A percentile compares a stretch with the other conserved stretches of the same genome.
Evolutionary conservation across 2,888 invertebrate genomes (phyloP).

Genomic region (Plebejus anna): DNA sequence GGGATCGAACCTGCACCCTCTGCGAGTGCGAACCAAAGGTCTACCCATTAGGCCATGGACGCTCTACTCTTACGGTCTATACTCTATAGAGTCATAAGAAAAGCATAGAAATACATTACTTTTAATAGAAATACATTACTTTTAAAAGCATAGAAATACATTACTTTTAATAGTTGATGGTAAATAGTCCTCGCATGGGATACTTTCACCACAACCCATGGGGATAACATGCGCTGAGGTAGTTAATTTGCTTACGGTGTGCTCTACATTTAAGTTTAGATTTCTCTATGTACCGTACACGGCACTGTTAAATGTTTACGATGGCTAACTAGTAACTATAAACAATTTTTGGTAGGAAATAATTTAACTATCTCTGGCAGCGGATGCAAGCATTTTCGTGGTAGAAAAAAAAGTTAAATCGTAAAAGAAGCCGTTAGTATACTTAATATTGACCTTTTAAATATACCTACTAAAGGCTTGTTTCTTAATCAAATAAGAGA

Average conservation of each 20-base stretch:
- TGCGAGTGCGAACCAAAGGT: too few species aligned
- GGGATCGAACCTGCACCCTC: too few species aligned
- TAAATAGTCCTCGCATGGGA: not conserved
- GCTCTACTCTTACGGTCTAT: too few species aligned
- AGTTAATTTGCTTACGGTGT: slow-evolving; percentile 12
- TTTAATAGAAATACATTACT: not conserved
- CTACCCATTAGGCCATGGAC: too few species aligned
- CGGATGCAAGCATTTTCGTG: not conserved
- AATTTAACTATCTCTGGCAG: not conserved
- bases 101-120: too few species aligned
- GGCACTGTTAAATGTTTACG: slow-evolving; percentile 20
- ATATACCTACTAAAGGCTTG: too few species aligned
- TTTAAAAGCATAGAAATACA: too few species aligned
- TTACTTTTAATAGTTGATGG: not conserved
- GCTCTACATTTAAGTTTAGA: slow-evolving; percentile 3
- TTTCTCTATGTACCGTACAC: slow-evolving; percentile 18
- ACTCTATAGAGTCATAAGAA: too few species aligned
- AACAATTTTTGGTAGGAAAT: slow-evolving; percentile 8
- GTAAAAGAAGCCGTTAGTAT: too few species aligned
- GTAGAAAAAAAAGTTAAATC: too few species aligned
- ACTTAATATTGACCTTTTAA: too few species aligned
- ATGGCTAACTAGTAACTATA: not conserved
- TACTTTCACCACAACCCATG: not conserved
- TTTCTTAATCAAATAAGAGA: too few species aligned
- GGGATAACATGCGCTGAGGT: not conserved